Evolutionary conservation across 2,113 vertebrate genomes (phyloP).

Genomic region (Neomonachus schauinslandi): DNA sequence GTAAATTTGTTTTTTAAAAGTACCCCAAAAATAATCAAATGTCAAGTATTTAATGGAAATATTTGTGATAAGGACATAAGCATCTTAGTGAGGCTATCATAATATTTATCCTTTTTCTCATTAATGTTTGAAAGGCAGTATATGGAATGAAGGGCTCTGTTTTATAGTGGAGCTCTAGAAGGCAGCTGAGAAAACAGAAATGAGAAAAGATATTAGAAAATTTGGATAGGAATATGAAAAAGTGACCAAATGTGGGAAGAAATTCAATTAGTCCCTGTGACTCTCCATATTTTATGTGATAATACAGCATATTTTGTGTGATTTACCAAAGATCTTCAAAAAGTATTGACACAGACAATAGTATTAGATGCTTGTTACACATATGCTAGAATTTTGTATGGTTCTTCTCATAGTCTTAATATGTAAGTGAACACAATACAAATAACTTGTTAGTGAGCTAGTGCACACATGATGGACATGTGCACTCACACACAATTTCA

Average conservation of each 20-base stretch:
- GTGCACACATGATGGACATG: fast-evolving
- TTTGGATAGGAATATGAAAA: not conserved
- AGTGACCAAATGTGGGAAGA: not conserved
- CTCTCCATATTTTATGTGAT: slow-evolving; percentile 30
- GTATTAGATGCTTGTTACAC: not conserved
- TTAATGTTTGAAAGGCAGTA: not conserved
- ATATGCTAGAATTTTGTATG: not conserved
- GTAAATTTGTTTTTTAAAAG: slow-evolving; percentile 14
- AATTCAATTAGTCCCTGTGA: slow-evolving; percentile 15
- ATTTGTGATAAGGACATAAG: not conserved
- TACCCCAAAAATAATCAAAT: not conserved
- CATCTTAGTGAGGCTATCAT: not conserved
- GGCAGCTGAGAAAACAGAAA: not conserved
- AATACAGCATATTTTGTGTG: slow-evolving; percentile 5
- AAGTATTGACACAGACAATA: not conserved
- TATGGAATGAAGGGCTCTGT: not conserved
- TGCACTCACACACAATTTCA: not conserved
- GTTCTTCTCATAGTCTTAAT: not conserved
- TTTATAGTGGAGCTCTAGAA: not conserved
- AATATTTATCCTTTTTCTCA: not conserved
- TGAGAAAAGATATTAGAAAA: not conserved
- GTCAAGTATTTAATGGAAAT: not conserved
- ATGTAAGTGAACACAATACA: not conserved
- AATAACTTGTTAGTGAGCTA: not conserved
- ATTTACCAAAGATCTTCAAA: slow-evolving; percentile 30